Conservation (phyloP, 1,140 invertebrate species). For the Sipha flava region DNA sequence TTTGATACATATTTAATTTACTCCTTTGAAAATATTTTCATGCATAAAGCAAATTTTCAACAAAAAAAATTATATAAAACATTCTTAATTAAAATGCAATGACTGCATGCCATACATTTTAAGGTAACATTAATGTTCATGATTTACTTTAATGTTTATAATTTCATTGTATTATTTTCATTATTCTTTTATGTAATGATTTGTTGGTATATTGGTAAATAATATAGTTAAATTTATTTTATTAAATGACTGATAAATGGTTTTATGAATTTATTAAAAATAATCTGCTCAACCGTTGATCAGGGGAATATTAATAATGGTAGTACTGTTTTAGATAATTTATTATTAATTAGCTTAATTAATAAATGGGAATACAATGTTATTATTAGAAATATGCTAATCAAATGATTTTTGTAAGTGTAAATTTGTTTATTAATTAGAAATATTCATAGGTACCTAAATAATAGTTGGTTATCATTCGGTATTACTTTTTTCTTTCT, state of each 20-base stretch:
- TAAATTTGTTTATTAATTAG: background rate
- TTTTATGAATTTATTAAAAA: constrained; percentile 17
- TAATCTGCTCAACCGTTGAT: constrained; percentile 32
- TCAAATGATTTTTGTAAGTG: background rate
- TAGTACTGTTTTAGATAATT: background rate
- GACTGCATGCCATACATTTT: constrained; percentile 10
- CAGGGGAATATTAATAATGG: background rate
- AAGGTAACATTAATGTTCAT: background rate
- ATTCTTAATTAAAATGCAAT: constrained; percentile 11
- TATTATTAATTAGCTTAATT: background rate
- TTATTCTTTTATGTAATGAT: background rate
- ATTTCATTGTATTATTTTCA: background rate
- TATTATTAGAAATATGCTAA: background rate
- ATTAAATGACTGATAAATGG: constrained; percentile 12
- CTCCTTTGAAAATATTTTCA: background rate
- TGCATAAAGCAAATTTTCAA: background rate
- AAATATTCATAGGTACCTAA: too few species aligned
- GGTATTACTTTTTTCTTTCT: background rate
- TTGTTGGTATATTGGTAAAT: background rate
- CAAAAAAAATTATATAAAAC: background rate
- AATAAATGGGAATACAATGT: background rate
- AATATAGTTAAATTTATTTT: constrained; percentile 15
- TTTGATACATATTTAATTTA: background rate
- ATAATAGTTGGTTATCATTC: background rate
- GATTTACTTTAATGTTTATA: background rate